Evolutionary conservation across 2,888 invertebrate species (phyloP), one percentile per base, ranked within the genome.

Genomic region (Iphiclides podalirius): DNA sequence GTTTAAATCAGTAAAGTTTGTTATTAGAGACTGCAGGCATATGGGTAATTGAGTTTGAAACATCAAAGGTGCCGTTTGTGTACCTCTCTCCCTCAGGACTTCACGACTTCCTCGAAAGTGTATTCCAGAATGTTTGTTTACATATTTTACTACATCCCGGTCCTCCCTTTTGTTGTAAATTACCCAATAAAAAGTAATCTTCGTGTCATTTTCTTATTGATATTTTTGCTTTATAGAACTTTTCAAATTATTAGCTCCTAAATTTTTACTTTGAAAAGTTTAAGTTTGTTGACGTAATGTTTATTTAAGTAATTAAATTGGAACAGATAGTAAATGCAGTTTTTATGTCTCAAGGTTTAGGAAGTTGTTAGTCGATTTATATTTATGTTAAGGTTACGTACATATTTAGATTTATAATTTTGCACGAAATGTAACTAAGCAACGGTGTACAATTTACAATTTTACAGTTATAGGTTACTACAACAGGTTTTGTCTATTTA

Each of bases 21-120:
- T 37, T 20, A 16, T 20, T 7, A 20, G 20, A 20, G 7, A 2
- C 7, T 13, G 26, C 28, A 11, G 12, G 7, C 26, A 26, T 8
- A 2, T 9, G 26, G 8, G 3, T 8, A 8, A 26, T 9, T 26
- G 6, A 26, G 12, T 39, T 9, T 20, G 16, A 4, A 20, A 35
- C 28, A 41, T 36, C 35, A 47, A 47, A 41, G 47, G 9, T n/a
- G 4, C 17, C 11, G n/a, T 12, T 11, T 13, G 28, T 41, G 41
- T 40, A 47, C 20, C 11, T 13, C 15, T 28, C 40, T 20, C 15
- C 15, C n/a, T 26, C 8, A 39, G 39, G 39, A 13, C 51, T 55
- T 61, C 63, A 61, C 42, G 61, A 64, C 63, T 68, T 67, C 64
- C 66, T 58, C 48, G 52, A 41, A 55, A 41, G 57, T 15, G 23